Percentiles rank a stretch among this genome's conserved stretches.
These are phyloP conservation scores for Grantiella picta DNA, from an alignment of 2,113 vertebrate genomes.

Conservation along the genomic window DNA sequence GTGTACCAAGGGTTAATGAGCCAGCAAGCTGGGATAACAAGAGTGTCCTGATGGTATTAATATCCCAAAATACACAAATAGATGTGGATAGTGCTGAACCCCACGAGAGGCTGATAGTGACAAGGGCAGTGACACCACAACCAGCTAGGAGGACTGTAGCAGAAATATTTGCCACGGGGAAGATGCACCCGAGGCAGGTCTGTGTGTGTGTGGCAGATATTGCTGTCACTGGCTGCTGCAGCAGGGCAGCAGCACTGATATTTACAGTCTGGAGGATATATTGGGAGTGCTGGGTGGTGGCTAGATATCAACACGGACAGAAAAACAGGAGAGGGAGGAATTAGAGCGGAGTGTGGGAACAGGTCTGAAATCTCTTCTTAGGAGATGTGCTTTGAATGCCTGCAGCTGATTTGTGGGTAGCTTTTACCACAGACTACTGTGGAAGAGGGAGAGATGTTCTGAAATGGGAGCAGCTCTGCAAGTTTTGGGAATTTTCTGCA, in stretches of 20 bases:
- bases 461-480: not conserved
- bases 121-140: not conserved
- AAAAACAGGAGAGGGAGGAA: not conserved
- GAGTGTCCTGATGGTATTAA: not conserved
- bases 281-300: not conserved
- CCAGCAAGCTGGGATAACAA: not conserved
- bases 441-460: not conserved
- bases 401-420: not conserved
- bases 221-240: not conserved
- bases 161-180: not conserved
- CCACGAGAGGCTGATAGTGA: accelerated
- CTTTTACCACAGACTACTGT: accelerated
- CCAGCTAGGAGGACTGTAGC: accelerated
- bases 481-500: not conserved
- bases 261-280: not conserved
- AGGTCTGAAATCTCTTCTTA: not conserved
- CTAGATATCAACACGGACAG: not conserved
- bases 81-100: not conserved
- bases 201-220: not conserved
- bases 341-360: not conserved
- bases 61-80: not conserved
- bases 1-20: not conserved
- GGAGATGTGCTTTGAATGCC: not conserved
- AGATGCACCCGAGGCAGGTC: not conserved
- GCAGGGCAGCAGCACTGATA: not conserved